Conservation (phyloP, 2,797 vertebrate species). For the Apodemus agrarius region DNA sequence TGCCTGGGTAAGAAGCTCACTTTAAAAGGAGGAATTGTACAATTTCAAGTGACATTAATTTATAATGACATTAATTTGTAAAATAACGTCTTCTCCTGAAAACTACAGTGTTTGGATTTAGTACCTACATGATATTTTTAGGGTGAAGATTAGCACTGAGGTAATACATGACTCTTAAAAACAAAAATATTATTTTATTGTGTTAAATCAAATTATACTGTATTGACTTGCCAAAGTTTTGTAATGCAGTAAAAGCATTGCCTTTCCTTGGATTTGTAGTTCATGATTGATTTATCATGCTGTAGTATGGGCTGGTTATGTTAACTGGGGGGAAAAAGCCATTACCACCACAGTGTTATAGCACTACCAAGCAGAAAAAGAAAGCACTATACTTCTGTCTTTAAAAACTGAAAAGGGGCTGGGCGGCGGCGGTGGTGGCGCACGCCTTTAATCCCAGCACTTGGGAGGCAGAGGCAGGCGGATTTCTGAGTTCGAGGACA, state of each 20-base stretch:
- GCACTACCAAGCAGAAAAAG: slow-evolving; percentile 32
- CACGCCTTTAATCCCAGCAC: too few species aligned
- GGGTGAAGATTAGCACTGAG: slow-evolving; percentile 49
- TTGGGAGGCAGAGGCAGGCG: too few species aligned
- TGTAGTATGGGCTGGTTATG: slow-evolving; percentile 21
- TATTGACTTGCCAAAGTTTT: slow-evolving; percentile 69
- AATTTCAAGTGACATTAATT: slow-evolving; percentile 75
- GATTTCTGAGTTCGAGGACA: too few species aligned
- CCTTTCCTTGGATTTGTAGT: slow-evolving; percentile 56
- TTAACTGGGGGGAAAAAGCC: slow-evolving; percentile 41
- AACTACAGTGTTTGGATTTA: slow-evolving; percentile 60
- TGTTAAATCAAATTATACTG: slow-evolving; percentile 71
- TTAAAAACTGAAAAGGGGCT: neutral
- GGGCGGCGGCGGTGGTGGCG: too few species aligned
- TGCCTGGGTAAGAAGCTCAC: slow-evolving; percentile 60
- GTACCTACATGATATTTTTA: slow-evolving; percentile 73
- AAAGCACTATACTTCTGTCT: neutral
- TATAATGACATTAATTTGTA: slow-evolving; percentile 70
- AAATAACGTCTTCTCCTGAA: slow-evolving; percentile 76
- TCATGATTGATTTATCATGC: slow-evolving; percentile 46
- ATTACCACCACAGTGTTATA: slow-evolving; percentile 48
- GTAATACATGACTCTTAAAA: slow-evolving; percentile 16
- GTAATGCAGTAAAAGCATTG: slow-evolving; percentile 25
- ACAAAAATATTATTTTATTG: slow-evolving; percentile 64
- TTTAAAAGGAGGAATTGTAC: slow-evolving; percentile 60